phyloP scores from a whole-genome alignment of 2,888 invertebrate genomes.

The Elmis aenea region DNA sequence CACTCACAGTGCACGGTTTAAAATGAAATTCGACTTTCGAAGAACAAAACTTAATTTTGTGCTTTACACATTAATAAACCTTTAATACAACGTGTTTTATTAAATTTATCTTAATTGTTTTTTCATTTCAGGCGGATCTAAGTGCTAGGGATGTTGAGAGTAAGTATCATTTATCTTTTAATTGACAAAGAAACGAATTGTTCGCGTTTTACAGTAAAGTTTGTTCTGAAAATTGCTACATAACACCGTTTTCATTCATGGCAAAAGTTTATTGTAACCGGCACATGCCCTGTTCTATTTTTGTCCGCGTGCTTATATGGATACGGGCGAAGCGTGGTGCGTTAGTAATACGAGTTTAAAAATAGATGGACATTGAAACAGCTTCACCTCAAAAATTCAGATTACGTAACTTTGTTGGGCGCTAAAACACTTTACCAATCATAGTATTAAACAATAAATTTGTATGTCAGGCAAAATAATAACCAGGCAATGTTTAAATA shows the following conservation, averaged over 20 bases:
- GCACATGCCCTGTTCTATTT: conserved; percentile 13
- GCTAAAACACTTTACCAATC: no score
- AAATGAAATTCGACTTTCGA: no score
- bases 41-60: no score
- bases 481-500: no score
- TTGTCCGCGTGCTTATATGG: conserved; percentile 15
- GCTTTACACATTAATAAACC: neutral
- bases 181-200: neutral
- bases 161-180: conserved; percentile 56
- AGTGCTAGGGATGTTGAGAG: conserved; percentile 84
- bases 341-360: conserved; percentile 13
- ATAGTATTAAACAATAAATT: conserved; percentile 5
- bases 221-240: no score
- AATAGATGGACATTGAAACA: conserved; percentile 13
- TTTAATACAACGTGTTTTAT: neutral
- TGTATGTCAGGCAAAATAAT: no score
- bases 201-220: no score
- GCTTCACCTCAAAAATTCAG: no score
- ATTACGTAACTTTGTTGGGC: no score
- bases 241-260: no score
- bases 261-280: neutral
- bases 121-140: conserved; percentile 75
- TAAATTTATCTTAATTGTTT: neutral
- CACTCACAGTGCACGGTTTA: no score
- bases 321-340: conserved; percentile 7